Percentiles rank a stretch among this genome's conserved stretches.
Evolutionary conservation across 2,888 invertebrate species (phyloP).

Genomic region (Zygaena filipendulae): DNA sequence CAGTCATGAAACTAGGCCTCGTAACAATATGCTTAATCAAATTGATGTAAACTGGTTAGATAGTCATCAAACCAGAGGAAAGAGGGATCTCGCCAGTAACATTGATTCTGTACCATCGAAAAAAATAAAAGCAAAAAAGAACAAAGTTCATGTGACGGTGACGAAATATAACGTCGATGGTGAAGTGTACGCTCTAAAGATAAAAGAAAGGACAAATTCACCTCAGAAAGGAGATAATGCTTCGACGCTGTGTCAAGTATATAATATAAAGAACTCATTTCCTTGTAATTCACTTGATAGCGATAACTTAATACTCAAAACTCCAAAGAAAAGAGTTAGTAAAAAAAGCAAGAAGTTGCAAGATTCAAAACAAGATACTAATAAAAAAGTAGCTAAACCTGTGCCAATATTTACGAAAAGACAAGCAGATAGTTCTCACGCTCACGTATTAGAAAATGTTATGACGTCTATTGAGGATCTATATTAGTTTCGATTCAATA

Average conservation of each 20-base stretch:
- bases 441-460: conserved; percentile 34
- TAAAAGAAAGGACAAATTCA: conserved; percentile 28
- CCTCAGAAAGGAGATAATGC: conserved; percentile 17
- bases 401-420: conserved; percentile 27
- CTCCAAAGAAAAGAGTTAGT: conserved; percentile 24
- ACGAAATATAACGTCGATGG: conserved; percentile 36
- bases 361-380: conserved; percentile 18
- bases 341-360: conserved; percentile 27
- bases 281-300: conserved; percentile 34
- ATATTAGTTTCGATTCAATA: too few species aligned
- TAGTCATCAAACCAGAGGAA: too few species aligned
- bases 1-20: too few species aligned
- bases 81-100: too few species aligned
- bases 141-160: conserved; percentile 28
- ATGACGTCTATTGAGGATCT: conserved; percentile 41
- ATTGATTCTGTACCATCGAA: too few species aligned
- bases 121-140: conserved; percentile 22
- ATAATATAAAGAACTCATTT: conserved; percentile 32
- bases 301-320: conserved; percentile 26
- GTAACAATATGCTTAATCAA: too few species aligned
- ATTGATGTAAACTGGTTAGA: too few species aligned
- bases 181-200: conserved; percentile 36
- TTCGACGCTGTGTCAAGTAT: conserved; percentile 30
- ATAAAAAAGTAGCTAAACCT: conserved; percentile 14
- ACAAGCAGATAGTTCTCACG: conserved; percentile 30